These are phyloP conservation scores for Umimayanthus kanabou DNA, from an alignment of 92 coral and sea anemone genomes.

Conservation along the genomic window DNA sequence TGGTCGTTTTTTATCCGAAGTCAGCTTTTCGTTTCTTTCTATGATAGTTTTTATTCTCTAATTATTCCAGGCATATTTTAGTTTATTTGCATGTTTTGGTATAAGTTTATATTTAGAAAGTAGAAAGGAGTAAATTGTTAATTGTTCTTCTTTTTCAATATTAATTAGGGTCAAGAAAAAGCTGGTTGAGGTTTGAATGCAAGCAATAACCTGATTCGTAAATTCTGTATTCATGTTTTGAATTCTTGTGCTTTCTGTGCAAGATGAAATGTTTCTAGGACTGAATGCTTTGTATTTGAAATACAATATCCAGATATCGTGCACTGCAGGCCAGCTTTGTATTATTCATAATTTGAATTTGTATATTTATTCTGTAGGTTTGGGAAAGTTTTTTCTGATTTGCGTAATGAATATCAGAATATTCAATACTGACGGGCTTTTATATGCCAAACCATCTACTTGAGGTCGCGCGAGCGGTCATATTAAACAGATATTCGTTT, in stretches of 20 bases:
- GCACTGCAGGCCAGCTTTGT: conserved; percentile 55
- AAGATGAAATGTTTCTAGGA: conserved; percentile 41
- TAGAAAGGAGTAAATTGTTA: conserved; percentile 33
- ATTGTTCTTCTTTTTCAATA: conserved; percentile 44
- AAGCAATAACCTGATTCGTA: conserved; percentile 12
- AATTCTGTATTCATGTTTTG: conserved; percentile 23
- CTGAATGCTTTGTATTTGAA: conserved; percentile 34
- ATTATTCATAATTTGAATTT: conserved; percentile 50
- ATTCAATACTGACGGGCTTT: background rate
- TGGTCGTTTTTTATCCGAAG: background rate
- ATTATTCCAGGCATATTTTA: conserved; percentile 14
- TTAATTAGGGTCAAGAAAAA: conserved; percentile 40
- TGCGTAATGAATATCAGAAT: conserved; percentile 29
- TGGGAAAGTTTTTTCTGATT: conserved; percentile 4
- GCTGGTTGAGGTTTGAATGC: conserved; percentile 40
- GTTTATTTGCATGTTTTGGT: conserved; percentile 32
- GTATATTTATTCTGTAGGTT: conserved; percentile 47
- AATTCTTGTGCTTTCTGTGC: conserved; percentile 7
- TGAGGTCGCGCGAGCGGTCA: background rate
- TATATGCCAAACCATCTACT: background rate
- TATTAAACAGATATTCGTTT: background rate
- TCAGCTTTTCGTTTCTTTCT: background rate
- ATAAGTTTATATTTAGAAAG: conserved; percentile 23
- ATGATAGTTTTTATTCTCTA: background rate
- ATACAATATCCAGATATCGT: conserved; percentile 4